A percentile compares a stretch with the other conserved stretches of the same genome.
phyloP scores from a whole-genome alignment of 30 jellyfish, hydroid and myxozoan species.

The Hydractinia symbiolongicarpus region DNA sequence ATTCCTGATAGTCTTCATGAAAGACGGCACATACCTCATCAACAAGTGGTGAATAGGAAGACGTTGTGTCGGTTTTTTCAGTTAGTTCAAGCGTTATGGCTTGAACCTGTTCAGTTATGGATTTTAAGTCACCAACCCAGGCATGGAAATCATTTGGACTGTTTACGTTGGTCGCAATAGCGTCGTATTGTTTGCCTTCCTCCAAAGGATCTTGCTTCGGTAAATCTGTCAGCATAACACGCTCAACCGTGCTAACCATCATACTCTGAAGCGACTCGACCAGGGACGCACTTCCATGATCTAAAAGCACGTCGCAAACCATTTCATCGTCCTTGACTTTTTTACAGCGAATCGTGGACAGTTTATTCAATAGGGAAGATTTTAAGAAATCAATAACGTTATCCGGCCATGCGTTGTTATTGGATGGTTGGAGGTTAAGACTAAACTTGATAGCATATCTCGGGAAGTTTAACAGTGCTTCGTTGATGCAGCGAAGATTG shows the following conservation, averaged over 20 bases:
- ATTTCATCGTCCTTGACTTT: background rate
- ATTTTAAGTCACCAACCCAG: conserved; percentile 11
- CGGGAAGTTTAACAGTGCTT: conserved; percentile 16
- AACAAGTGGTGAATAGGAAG: conserved; percentile 1
- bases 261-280: background rate
- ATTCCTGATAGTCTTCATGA: background rate
- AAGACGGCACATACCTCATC: conserved; percentile 30
- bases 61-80: background rate
- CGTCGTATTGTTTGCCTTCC: background rate
- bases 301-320: conserved; percentile 24
- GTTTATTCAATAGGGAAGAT: background rate
- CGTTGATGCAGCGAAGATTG: conserved; percentile 22
- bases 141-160: background rate
- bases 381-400: conserved; percentile 14
- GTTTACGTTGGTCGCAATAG: background rate
- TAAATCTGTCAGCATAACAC: background rate
- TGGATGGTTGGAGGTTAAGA: conserved; percentile 10
- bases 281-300: conserved; percentile 3
- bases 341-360: background rate
- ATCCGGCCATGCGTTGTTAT: conserved; percentile 15
- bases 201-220: background rate
- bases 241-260: background rate
- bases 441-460: conserved; percentile 19
- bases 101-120: background rate
- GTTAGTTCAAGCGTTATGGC: background rate